Percentiles rank a stretch among this genome's conserved stretches.
Conservation (phyloP, 2,888 invertebrate genomes). For the Rosalia funebris region DNA sequence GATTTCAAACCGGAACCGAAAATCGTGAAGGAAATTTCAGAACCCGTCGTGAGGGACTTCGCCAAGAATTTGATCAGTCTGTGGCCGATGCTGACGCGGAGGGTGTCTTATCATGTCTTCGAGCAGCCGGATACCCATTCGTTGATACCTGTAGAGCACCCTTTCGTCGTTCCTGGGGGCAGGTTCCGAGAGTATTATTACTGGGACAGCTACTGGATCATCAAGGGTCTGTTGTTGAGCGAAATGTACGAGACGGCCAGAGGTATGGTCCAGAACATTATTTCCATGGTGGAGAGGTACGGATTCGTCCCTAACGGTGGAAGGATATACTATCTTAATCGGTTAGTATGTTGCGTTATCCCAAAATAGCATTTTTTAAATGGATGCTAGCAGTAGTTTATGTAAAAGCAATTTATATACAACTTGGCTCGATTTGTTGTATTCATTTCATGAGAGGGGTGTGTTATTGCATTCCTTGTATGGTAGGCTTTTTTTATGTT, state of each 20-base stretch:
- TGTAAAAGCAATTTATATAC: too few species aligned
- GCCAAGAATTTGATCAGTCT: constrained; percentile 70
- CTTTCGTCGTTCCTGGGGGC: constrained; percentile 78
- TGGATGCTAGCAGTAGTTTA: too few species aligned
- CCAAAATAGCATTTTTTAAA: too few species aligned
- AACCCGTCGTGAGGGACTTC: constrained; percentile 68
- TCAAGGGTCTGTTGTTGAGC: constrained; percentile 80
- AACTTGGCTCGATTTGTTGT: too few species aligned
- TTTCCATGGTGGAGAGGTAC: constrained; percentile 73
- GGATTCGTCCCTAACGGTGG: constrained; percentile 61
- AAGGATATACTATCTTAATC: constrained; percentile 53
- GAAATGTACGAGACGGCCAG: constrained; percentile 79
- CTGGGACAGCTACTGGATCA: constrained; percentile 91
- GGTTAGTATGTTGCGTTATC: too few species aligned
- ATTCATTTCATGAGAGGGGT: too few species aligned
- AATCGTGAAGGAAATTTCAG: constrained; percentile 73
- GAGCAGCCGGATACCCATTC: constrained; percentile 64
- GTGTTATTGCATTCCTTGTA: too few species aligned
- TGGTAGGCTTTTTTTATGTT: too few species aligned
- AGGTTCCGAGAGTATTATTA: constrained; percentile 82
- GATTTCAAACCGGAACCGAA: constrained; percentile 71
- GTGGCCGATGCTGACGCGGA: constrained; percentile 71
- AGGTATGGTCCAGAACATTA: constrained; percentile 82
- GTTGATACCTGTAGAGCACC: constrained; percentile 64
- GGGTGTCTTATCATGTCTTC: constrained; percentile 69